Conservation (phyloP, 2,797 vertebrate species). For the Sebastiscus albofasciatus region DNA sequence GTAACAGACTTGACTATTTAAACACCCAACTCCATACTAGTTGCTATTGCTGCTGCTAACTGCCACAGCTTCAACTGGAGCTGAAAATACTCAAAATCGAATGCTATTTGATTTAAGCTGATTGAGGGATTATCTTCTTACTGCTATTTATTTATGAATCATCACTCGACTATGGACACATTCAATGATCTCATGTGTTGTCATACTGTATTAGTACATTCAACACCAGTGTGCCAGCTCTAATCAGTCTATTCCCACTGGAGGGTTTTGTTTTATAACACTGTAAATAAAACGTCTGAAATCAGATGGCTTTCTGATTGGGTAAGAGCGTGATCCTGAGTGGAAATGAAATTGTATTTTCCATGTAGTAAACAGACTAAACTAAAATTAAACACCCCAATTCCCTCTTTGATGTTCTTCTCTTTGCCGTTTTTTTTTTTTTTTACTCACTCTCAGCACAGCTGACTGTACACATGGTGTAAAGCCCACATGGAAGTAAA, state of each 20-base stretch:
- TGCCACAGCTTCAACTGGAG: constrained; percentile 1
- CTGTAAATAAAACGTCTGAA: background rate
- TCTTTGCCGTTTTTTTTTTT: background rate
- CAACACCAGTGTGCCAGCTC: background rate
- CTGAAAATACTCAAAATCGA: constrained; percentile 6
- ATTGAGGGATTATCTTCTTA: background rate
- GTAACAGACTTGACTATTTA: background rate
- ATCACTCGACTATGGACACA: background rate
- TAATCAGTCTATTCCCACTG: background rate
- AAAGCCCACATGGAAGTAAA: background rate
- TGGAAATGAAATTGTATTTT: background rate
- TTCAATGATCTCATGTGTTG: background rate
- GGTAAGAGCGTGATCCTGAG: background rate
- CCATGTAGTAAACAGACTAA: background rate
- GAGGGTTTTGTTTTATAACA: background rate
- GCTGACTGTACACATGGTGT: background rate
- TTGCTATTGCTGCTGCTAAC: background rate
- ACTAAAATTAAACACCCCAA: background rate
- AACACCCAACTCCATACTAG: background rate
- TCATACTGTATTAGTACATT: background rate
- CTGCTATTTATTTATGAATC: background rate
- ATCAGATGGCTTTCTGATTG: background rate
- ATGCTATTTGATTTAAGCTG: background rate
- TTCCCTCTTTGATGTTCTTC: background rate
- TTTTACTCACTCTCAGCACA: background rate